Evolutionary conservation across 2,888 invertebrate species (phyloP).

Genomic region (Exephanes ischioxanthus): DNA sequence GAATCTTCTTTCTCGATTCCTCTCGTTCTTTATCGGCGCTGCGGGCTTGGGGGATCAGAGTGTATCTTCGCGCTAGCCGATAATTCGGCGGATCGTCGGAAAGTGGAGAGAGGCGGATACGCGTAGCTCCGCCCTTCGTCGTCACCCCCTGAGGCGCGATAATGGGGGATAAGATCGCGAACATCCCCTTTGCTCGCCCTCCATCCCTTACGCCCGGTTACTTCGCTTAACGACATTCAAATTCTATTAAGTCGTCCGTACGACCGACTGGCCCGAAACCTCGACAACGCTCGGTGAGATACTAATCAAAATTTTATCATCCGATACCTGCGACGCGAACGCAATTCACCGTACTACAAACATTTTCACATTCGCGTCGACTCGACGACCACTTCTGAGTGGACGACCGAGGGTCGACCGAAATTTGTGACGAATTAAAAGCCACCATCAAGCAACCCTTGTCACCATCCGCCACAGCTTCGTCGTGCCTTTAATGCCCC

Average conservation of each 20-base stretch:
- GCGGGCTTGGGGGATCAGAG: neutral
- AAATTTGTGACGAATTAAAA: neutral
- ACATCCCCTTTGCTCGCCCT: conserved; percentile 60
- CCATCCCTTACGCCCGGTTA: conserved; percentile 80
- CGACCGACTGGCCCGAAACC: conserved; percentile 48
- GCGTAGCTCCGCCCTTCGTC: conserved; percentile 54
- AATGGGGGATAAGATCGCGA: conserved; percentile 79
- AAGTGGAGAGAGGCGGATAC: conserved; percentile 31
- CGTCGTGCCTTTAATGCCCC: neutral
- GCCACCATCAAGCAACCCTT: neutral
- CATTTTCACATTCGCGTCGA: neutral
- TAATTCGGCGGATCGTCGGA: neutral
- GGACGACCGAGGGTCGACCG: neutral
- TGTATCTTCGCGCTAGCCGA: conserved; percentile 2
- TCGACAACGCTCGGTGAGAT: conserved; percentile 19
- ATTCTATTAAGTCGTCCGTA: conserved; percentile 78
- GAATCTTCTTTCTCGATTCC: neutral
- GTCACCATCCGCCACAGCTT: neutral
- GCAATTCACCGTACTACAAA: neutral
- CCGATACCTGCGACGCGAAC: conserved; percentile 19
- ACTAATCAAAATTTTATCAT: conserved; percentile 46
- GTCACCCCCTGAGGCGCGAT: conserved; percentile 71
- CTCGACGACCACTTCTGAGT: neutral
- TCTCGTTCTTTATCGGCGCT: neutral
- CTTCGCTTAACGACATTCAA: conserved; percentile 82